phyloP scores from a whole-genome alignment of 2,888 invertebrate genomes.

The Xestoiulus laeticollis region DNA sequence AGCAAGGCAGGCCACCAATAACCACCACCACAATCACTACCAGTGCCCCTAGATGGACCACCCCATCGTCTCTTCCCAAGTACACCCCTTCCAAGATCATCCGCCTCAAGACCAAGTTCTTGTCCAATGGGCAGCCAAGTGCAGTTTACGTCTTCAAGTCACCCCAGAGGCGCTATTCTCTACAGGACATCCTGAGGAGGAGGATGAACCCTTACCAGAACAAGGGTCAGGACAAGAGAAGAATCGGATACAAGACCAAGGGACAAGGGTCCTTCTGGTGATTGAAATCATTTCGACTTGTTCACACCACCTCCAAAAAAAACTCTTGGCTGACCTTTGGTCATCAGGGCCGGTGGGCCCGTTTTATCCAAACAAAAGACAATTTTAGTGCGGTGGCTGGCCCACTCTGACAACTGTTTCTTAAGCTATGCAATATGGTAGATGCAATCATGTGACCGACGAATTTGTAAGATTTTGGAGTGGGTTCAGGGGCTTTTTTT shows the following conservation, averaged over 20 bases:
- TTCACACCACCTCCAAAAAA: neutral
- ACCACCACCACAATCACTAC: slow-evolving; percentile 32
- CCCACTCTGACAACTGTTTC: neutral
- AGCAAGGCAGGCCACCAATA: neutral
- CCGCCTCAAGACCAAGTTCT: slow-evolving; percentile 51
- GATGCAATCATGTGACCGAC: neutral
- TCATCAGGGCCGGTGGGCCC: neutral
- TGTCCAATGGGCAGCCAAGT: slow-evolving; percentile 52
- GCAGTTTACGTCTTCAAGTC: slow-evolving; percentile 51
- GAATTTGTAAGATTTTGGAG: neutral
- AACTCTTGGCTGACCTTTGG: neutral
- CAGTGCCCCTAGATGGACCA: neutral
- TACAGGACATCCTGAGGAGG: slow-evolving; percentile 42
- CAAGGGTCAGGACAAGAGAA: neutral
- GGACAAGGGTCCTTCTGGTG: neutral
- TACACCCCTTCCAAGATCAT: slow-evolving; percentile 50
- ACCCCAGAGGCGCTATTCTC: slow-evolving; percentile 44
- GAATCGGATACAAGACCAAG: slow-evolving; percentile 4
- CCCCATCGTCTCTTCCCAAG: slow-evolving; percentile 35
- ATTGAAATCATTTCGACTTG: neutral
- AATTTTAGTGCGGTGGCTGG: slow-evolving; percentile 4
- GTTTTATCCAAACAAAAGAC: neutral
- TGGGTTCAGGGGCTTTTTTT: neutral
- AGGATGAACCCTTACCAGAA: neutral
- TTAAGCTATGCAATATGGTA: neutral